Percentiles rank a stretch among this genome's conserved stretches.
phyloP scores from a whole-genome alignment of 2,113 vertebrate genomes.

The Opisthocomus hoazin region DNA sequence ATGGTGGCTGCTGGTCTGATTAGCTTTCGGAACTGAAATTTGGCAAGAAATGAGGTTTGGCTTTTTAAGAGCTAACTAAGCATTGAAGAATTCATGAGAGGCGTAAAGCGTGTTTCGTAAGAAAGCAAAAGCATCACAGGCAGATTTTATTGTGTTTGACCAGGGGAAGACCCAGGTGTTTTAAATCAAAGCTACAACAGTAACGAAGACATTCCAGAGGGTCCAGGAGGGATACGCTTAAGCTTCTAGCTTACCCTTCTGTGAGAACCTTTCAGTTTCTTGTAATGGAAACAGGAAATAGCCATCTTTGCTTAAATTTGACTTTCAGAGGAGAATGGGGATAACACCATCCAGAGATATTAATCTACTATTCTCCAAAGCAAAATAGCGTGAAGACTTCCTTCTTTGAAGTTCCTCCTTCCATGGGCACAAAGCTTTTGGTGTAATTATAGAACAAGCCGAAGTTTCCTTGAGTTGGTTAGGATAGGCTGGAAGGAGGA shows the following conservation, averaged over 20 bases:
- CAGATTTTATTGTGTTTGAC: not conserved
- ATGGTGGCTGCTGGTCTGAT: not conserved
- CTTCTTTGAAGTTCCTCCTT: not conserved
- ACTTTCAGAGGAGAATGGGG: not conserved
- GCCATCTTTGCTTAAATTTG: not conserved
- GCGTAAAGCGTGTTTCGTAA: not conserved
- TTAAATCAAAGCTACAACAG: constrained; percentile 23
- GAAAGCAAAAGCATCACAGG: not conserved
- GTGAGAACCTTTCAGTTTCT: not conserved
- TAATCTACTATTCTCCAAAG: not conserved
- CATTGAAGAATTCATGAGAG: not conserved
- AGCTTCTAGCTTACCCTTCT: constrained; percentile 6
- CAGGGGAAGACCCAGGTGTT: constrained; percentile 3
- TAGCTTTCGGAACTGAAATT: not conserved
- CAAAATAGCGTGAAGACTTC: not conserved
- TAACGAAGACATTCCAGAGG: not conserved
- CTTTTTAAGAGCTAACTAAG: not conserved
- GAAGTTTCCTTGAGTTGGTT: not conserved
- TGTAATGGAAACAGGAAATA: not conserved
- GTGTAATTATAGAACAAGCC: not conserved
- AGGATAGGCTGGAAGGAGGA: not conserved
- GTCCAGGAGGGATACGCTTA: constrained; percentile 4
- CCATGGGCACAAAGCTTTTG: not conserved
- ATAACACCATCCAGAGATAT: not conserved
- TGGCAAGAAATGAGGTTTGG: not conserved